Percentiles rank a stretch among this genome's conserved stretches.
Evolutionary conservation across 2,113 vertebrate species (phyloP).

Genomic region (Okapia johnstoni): DNA sequence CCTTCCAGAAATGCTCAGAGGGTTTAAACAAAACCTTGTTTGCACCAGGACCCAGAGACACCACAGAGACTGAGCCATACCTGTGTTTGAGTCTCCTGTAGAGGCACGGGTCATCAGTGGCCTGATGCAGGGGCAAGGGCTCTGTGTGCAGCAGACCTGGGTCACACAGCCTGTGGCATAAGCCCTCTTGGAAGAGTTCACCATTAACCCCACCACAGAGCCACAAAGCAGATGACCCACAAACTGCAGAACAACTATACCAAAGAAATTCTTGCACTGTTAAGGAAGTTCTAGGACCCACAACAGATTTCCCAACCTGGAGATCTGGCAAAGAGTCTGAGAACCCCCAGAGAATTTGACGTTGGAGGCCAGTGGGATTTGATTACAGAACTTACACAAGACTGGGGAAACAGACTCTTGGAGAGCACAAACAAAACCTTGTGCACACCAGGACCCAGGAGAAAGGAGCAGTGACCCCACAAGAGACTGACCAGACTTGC

Average conservation of each 20-base stretch:
- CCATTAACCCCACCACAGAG: not conserved
- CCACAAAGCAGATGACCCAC: not conserved
- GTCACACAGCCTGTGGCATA: not conserved
- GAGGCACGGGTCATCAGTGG: not conserved
- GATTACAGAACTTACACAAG: not conserved
- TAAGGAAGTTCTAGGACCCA: not conserved
- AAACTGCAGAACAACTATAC: not conserved
- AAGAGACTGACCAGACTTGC: not conserved
- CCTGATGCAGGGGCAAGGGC: not conserved
- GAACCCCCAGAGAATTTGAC: not conserved
- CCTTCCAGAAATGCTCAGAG: not conserved
- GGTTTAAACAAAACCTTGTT: not conserved
- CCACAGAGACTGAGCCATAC: not conserved
- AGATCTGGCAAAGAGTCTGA: not conserved
- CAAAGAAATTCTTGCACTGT: not conserved
- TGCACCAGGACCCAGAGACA: not conserved
- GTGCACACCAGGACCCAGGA: not conserved
- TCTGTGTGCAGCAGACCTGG: not conserved
- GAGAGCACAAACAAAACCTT: not conserved
- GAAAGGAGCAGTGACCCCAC: not conserved
- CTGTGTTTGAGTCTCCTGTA: not conserved
- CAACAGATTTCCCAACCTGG: not conserved
- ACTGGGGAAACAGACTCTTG: not conserved
- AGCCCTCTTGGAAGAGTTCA: not conserved
- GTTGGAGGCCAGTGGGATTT: not conserved